These are phyloP conservation scores for Amphipoea lucens DNA, from an alignment of 2,888 invertebrate species.

Conservation along the genomic window DNA sequence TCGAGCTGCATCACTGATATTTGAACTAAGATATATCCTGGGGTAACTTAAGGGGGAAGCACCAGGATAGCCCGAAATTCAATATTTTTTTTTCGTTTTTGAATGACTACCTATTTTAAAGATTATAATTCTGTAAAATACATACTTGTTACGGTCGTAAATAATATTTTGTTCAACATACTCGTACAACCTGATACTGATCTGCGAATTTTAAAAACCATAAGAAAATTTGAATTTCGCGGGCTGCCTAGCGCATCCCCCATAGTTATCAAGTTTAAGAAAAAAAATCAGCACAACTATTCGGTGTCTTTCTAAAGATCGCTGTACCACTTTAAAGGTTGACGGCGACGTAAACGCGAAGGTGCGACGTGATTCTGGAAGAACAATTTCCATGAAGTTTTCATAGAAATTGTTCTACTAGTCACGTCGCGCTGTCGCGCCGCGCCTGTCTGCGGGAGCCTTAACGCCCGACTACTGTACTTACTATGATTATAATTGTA, in stretches of 20 bases:
- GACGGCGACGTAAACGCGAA: background rate
- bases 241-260: background rate
- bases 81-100: no score
- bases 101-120: no score
- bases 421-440: background rate
- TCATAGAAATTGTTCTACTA: background rate
- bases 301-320: background rate
- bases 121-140: no score
- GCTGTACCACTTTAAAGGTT: background rate
- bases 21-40: background rate
- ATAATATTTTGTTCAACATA: no score
- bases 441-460: background rate
- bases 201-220: no score
- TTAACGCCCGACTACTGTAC: background rate
- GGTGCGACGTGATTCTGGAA: background rate
- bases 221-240: background rate
- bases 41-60: background rate
- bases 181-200: no score
- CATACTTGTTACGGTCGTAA: no score
- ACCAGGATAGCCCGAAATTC: no score
- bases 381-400: background rate
- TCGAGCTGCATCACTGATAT: background rate
- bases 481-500: background rate
- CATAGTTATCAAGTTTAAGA: background rate
- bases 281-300: background rate